phyloP scores from a whole-genome alignment of 1,140 invertebrate species.

The Drosophila leontia region DNA sequence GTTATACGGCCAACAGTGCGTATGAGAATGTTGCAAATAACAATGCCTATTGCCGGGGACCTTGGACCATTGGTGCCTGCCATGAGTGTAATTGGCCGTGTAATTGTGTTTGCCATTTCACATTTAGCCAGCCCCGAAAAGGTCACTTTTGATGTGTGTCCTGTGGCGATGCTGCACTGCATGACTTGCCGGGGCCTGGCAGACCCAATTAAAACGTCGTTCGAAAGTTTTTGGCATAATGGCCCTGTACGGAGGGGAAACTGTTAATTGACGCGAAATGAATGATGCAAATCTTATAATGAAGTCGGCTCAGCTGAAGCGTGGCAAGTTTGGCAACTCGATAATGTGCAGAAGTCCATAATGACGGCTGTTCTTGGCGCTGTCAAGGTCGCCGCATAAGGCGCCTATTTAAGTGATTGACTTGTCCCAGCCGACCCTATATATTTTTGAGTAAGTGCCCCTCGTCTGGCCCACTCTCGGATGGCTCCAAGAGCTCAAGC shows the following conservation, averaged over 20 bases:
- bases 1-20: slow-evolving; percentile 25
- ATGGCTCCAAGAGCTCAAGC: slow-evolving; percentile 4
- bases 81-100: slow-evolving; percentile 61
- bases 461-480: slow-evolving; percentile 23
- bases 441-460: slow-evolving; percentile 45
- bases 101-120: slow-evolving; percentile 65
- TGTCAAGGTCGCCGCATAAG: slow-evolving; percentile 43
- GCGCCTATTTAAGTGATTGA: slow-evolving; percentile 63
- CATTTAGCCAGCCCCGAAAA: slow-evolving; percentile 52
- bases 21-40: slow-evolving; percentile 24
- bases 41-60: background rate
- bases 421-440: slow-evolving; percentile 31
- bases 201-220: slow-evolving; percentile 58
- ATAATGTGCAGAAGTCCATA: slow-evolving; percentile 84
- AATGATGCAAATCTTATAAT: slow-evolving; percentile 61
- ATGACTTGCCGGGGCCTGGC: slow-evolving; percentile 10
- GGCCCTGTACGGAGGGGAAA: slow-evolving; percentile 23
- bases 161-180: slow-evolving; percentile 38
- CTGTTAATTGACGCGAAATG: slow-evolving; percentile 61
- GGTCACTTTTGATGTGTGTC: slow-evolving; percentile 52
- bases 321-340: slow-evolving; percentile 85
- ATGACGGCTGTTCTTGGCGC: slow-evolving; percentile 37
- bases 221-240: slow-evolving; percentile 39
- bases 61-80: slow-evolving; percentile 17
- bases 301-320: slow-evolving; percentile 82